A percentile compares a stretch with the other conserved stretches of the same genome.
Conservation (phyloP, 2,888 invertebrate species). For the Lysandra coridon region DNA sequence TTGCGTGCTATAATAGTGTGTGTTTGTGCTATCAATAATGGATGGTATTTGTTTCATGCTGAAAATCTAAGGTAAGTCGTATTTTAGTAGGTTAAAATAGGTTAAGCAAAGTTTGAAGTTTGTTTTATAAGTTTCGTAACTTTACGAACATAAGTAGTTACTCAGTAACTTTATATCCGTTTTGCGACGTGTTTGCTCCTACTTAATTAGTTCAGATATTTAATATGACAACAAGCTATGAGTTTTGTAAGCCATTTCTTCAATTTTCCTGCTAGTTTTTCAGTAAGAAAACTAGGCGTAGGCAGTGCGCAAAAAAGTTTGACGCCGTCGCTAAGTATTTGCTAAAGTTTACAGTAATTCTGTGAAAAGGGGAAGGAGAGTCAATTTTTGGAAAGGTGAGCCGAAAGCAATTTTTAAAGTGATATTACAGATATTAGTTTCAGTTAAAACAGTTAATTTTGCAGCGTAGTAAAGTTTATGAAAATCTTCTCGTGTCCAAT, state of each 20-base stretch:
- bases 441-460: no score
- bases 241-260: not conserved
- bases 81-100: not conserved
- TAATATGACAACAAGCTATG: not conserved
- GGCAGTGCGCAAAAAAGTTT: no score
- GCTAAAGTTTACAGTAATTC: no score
- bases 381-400: no score
- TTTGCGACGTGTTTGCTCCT: not conserved
- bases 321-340: no score
- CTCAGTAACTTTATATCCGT: not conserved
- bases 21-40: slow-evolving; percentile 21
- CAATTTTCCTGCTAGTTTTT: not conserved
- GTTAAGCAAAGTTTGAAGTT: slow-evolving; percentile 11
- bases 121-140: not conserved
- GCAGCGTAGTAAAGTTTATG: no score
- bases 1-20: slow-evolving; percentile 18
- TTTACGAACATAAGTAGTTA: not conserved
- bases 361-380: no score
- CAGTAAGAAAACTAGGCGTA: no score
- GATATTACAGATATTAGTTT: no score
- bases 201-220: not conserved
- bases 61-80: slow-evolving; percentile 24
- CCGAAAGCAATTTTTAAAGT: no score
- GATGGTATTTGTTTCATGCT: slow-evolving; percentile 21
- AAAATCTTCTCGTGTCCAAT: no score